Evolutionary conservation across 1,140 invertebrate genomes (phyloP).

Genomic region (Pogonognathellus flavescens): DNA sequence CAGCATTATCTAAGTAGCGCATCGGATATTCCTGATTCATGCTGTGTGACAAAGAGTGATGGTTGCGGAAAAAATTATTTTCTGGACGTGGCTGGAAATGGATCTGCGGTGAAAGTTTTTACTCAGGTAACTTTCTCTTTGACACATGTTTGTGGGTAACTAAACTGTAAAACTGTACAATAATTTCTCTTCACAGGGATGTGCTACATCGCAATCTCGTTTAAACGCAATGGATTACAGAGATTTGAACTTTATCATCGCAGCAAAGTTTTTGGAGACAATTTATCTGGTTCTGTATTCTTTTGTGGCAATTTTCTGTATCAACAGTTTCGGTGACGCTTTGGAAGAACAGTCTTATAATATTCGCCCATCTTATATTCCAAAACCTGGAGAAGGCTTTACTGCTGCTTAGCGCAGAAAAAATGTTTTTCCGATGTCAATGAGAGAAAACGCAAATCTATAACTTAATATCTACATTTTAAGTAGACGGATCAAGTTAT

Average conservation of each 20-base stretch:
- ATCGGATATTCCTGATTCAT: conserved; percentile 38
- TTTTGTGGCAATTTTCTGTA: not conserved
- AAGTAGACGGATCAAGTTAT: no score
- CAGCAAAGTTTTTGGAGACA: not conserved
- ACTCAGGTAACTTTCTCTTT: not conserved
- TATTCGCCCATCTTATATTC: no score
- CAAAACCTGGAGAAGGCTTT: no score
- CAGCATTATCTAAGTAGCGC: not conserved
- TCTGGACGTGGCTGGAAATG: not conserved
- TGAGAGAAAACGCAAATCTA: no score
- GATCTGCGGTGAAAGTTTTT: not conserved
- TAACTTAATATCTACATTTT: no score
- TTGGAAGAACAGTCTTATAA: no score
- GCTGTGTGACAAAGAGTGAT: not conserved
- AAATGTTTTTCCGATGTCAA: no score
- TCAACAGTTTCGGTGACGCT: not conserved
- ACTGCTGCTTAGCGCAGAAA: no score
- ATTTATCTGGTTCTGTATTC: not conserved
- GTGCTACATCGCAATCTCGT: not conserved
- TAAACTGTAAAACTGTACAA: not conserved
- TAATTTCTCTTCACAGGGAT: not conserved
- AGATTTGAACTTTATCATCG: not conserved
- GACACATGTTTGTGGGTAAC: not conserved
- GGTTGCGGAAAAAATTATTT: conserved; percentile 27
- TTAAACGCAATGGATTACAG: not conserved